Conservation (phyloP, 2,113 vertebrate genomes). For the Cryptomyrus ogoouensis region DNA sequence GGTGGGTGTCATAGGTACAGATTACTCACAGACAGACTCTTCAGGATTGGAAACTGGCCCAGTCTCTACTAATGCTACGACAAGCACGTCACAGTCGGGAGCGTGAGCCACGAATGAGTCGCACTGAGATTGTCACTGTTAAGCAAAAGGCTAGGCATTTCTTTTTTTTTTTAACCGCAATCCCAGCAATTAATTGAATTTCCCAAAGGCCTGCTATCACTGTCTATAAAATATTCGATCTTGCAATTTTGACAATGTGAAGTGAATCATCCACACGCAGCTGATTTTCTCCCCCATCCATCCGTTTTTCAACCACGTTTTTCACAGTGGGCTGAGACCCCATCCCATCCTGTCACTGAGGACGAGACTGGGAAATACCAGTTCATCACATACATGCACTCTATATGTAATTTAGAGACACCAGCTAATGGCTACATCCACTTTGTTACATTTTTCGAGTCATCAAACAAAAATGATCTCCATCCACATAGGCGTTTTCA, state of each 20-base stretch:
- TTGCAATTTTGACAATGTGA: neutral
- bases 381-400: neutral
- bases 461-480: neutral
- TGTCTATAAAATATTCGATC: neutral
- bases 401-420: neutral
- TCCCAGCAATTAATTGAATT: neutral
- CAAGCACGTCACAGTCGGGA: neutral
- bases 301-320: neutral
- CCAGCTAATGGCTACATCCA: neutral
- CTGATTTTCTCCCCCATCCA: neutral
- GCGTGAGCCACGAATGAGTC: neutral
- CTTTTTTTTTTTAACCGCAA: neutral
- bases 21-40: slow-evolving; percentile 15
- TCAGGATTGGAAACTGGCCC: slow-evolving; percentile 6
- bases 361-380: neutral
- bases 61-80: neutral
- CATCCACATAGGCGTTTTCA: neutral
- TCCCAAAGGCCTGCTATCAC: neutral
- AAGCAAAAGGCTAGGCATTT: neutral
- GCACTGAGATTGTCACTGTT: no score
- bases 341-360: neutral
- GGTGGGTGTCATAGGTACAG: slow-evolving; percentile 3
- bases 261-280: neutral
- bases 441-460: neutral
- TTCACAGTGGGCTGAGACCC: neutral